Conservation (phyloP, 2,797 vertebrate genomes). For the Anguilla obscura region DNA sequence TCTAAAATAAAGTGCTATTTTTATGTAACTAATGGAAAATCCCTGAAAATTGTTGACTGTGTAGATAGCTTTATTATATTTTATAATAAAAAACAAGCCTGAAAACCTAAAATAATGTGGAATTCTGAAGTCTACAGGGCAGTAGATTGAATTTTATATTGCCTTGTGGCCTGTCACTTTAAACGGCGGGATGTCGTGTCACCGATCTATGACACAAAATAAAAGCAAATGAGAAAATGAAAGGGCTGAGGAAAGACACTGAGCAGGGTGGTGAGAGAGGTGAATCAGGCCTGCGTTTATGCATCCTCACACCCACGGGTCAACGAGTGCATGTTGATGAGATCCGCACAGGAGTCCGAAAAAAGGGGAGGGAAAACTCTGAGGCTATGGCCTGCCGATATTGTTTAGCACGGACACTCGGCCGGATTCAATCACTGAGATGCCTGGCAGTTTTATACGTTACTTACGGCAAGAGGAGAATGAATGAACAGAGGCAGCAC, state of each 20-base stretch:
- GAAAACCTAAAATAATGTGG: not conserved
- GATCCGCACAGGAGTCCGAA: not conserved
- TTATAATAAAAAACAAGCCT: not conserved
- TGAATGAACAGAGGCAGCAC: not conserved
- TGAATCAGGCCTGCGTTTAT: constrained; percentile 47
- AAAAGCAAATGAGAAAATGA: constrained; percentile 26
- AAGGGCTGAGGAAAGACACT: constrained; percentile 37
- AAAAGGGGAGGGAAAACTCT: not conserved
- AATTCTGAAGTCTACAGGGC: constrained; percentile 21
- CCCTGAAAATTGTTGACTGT: not conserved
- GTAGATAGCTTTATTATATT: not conserved
- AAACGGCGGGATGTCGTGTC: constrained; percentile 2
- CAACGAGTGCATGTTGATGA: constrained; percentile 41
- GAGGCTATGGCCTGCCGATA: not conserved
- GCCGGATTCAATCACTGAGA: not conserved
- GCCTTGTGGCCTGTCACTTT: not conserved
- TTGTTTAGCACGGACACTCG: not conserved
- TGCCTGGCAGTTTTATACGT: not conserved
- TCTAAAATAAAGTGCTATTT: not conserved
- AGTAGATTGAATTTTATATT: constrained; percentile 25
- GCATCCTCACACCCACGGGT: constrained; percentile 34
- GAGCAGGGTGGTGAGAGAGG: constrained; percentile 52
- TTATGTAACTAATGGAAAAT: not conserved
- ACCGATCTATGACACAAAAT: constrained; percentile 34
- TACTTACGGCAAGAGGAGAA: not conserved